phyloP scores from a whole-genome alignment of 2,113 vertebrate genomes.

The Lagenorhynchus albirostris region DNA sequence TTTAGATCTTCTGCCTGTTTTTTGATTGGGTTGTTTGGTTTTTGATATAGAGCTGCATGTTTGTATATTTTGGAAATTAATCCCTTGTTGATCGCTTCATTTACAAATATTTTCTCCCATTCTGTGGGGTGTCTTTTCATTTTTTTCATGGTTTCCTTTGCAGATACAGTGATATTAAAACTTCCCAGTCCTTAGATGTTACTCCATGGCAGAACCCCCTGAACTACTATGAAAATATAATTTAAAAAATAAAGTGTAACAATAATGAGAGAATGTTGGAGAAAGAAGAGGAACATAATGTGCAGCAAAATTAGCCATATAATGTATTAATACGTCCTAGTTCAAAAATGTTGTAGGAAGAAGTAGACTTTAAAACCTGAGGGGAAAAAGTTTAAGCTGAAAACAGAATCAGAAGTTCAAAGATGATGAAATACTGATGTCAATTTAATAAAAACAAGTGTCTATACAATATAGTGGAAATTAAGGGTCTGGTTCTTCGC shows the following conservation, averaged over 20 bases:
- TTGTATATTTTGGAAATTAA: too few species aligned
- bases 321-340: neutral
- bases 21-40: neutral
- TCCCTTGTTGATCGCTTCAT: neutral
- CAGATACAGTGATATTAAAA: neutral
- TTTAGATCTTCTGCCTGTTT: neutral
- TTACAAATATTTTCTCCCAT: neutral
- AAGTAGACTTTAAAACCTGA: neutral
- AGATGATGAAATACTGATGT: neutral
- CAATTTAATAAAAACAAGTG: neutral
- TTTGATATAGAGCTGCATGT: neutral
- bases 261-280: neutral
- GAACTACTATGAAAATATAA: neutral
- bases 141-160: neutral
- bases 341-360: neutral
- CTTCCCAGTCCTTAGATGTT: neutral
- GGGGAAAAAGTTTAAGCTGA: neutral
- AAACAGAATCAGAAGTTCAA: constrained; percentile 22
- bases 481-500: neutral
- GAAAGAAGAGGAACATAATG: neutral
- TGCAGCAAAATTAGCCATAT: neutral
- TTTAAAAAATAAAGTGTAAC: neutral
- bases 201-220: neutral
- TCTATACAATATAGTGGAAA: neutral
- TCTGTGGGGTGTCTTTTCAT: neutral